Percentiles rank a stretch among this genome's conserved stretches.
These are phyloP conservation scores for cat (Felis catus) DNA, from an alignment of 2,113 vertebrate species.

Conservation along the genomic window DNA sequence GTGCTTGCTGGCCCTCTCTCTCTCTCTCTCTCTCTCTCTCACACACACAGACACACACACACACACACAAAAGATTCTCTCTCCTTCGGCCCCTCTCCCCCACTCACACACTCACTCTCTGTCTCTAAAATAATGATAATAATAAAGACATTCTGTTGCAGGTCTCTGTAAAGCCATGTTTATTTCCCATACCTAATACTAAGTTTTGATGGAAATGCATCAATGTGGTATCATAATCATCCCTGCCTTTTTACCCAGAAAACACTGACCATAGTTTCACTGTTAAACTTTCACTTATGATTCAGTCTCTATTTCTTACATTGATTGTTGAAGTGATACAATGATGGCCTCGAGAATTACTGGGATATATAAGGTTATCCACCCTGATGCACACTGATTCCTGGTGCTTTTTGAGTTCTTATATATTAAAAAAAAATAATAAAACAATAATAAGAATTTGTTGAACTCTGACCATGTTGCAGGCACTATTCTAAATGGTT, in stretches of 20 bases:
- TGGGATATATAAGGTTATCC: not conserved
- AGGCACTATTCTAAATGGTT: not conserved
- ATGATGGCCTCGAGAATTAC: not conserved
- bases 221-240: not conserved
- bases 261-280: not conserved
- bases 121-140: not conserved
- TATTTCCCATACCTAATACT: not conserved
- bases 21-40: no score
- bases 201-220: not conserved
- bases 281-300: not conserved
- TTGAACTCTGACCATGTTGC: not conserved
- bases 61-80: no score
- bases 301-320: not conserved
- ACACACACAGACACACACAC: no score
- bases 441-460: not conserved
- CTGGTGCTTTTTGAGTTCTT: not conserved
- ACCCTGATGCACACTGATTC: not conserved
- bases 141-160: not conserved
- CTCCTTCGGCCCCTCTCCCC: no score
- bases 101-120: no score
- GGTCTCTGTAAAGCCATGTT: not conserved
- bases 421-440: not conserved
- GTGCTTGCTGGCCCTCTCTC: no score
- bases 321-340: not conserved
- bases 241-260: not conserved